Conservation (phyloP, 2,797 vertebrate species). For the Gymnopithys bicolor region DNA sequence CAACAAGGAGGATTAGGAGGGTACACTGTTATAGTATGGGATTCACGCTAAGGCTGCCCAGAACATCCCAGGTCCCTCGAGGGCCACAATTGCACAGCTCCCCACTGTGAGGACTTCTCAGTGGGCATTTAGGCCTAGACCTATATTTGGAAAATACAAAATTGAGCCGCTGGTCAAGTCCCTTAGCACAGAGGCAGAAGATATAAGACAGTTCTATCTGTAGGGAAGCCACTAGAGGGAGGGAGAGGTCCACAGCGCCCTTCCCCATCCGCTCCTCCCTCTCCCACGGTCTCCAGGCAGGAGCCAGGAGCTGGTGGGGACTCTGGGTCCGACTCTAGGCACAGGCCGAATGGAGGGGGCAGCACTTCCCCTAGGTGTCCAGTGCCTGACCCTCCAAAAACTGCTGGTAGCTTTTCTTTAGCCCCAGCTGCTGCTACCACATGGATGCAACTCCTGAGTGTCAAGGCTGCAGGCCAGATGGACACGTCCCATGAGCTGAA, state of each 20-base stretch:
- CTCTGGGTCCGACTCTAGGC: neutral
- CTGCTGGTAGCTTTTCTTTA: neutral
- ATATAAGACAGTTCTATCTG: neutral
- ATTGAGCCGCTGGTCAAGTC: neutral
- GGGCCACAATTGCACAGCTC: neutral
- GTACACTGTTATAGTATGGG: neutral
- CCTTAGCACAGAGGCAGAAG: neutral
- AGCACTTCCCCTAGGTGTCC: neutral
- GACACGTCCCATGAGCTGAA: neutral
- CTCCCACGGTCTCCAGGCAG: neutral
- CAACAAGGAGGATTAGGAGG: neutral
- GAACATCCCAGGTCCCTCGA: neutral
- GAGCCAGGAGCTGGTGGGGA: neutral
- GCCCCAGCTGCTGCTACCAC: neutral
- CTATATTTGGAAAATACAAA: neutral
- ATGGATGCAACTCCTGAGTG: neutral
- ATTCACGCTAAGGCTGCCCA: neutral
- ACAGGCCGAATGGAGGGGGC: neutral
- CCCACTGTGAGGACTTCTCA: neutral
- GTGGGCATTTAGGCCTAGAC: neutral
- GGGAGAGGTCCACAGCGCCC: conserved; percentile 47
- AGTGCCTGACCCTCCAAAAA: neutral
- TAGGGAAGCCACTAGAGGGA: conserved; percentile 65
- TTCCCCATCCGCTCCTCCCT: neutral
- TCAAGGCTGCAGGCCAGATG: conserved; percentile 56